Evolutionary conservation across 2,797 vertebrate genomes (phyloP), one percentile per base, ranked within the genome.

Genomic region (Anisognathus igniventris): DNA sequence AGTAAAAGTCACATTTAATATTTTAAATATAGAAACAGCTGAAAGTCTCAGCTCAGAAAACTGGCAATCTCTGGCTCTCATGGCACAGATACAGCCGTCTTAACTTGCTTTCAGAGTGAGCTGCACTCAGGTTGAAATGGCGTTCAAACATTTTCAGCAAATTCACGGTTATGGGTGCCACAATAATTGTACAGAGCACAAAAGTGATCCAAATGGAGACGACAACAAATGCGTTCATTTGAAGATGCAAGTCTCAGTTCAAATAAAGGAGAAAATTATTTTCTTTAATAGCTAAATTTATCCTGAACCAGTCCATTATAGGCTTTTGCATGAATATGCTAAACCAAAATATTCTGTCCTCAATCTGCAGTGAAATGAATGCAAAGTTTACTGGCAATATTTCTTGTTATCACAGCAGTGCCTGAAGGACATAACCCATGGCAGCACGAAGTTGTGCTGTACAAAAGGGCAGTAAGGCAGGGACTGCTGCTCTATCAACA

Each of bases 201-300:
- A 9, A 60, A 77, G 9, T 6, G 20, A 90, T 84, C n/a, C 80
- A 66, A 92, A 80, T 9, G 13, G 61, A 85, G 31, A 91, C 80
- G 50, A 86, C 47, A 71, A 90, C 50, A 95, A 84, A 73, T 28
- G 11, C 6, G 21, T 40, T 73, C 20, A 20, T 71, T 93, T 86
- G 44, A 90, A 70, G 40, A 78, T 23, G 27, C 24, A 88, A 89
- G 30, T 16, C 82, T 91, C 42, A 30, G 19, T 12, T 74, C 53
- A 61, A 85, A 92, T 76, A 73, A 57, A 87, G 35, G 21, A 75
- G 33, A 58, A 95, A 78, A 56, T 51, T 22, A 47, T 88, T 87
- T 92, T 85, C 64, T 53, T 89, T 88, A 95, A 90, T 37, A 85
- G 71, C 70, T 68, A 74, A 85, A 79, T 86, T 92, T 82, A 72